Conservation (phyloP, 2,888 invertebrate genomes). For the Caenorhabditis doughertyi region DNA sequence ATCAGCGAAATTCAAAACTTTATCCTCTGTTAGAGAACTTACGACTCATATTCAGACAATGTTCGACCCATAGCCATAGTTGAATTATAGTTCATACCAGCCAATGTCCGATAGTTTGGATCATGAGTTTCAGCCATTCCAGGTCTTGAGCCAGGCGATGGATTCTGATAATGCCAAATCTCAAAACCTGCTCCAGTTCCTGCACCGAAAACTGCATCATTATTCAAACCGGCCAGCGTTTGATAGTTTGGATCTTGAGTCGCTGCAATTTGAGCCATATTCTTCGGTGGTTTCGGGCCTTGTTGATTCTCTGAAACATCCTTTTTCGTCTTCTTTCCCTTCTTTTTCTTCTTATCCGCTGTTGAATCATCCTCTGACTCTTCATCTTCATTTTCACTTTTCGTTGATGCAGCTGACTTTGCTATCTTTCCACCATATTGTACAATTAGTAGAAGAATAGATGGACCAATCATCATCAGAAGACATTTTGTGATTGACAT, state of each 20-base stretch:
- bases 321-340: slow-evolving; percentile 17
- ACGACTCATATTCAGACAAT: no score
- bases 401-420: not conserved
- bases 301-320: not conserved
- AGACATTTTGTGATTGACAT: slow-evolving; percentile 20
- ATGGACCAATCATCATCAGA: slow-evolving; percentile 19
- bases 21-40: no score
- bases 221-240: slow-evolving; percentile 38
- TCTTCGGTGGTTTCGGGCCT: slow-evolving; percentile 41
- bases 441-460: slow-evolving; percentile 2
- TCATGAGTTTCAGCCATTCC: slow-evolving; percentile 42
- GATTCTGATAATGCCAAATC: no score
- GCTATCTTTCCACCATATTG: slow-evolving; percentile 8
- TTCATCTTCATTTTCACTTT: slow-evolving; percentile 19
- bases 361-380: slow-evolving; percentile 9
- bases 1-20: no score
- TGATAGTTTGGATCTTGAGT: slow-evolving; percentile 48
- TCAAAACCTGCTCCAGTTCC: not conserved
- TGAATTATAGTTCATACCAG: slow-evolving; percentile 31
- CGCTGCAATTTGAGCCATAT: slow-evolving; percentile 28
- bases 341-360: slow-evolving; percentile 30
- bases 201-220: slow-evolving; percentile 40
- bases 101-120: slow-evolving; percentile 42
- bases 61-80: no score
- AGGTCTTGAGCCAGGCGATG: slow-evolving; percentile 21